phyloP scores from a whole-genome alignment of 2,888 invertebrate species.

The Gibbula magus region DNA sequence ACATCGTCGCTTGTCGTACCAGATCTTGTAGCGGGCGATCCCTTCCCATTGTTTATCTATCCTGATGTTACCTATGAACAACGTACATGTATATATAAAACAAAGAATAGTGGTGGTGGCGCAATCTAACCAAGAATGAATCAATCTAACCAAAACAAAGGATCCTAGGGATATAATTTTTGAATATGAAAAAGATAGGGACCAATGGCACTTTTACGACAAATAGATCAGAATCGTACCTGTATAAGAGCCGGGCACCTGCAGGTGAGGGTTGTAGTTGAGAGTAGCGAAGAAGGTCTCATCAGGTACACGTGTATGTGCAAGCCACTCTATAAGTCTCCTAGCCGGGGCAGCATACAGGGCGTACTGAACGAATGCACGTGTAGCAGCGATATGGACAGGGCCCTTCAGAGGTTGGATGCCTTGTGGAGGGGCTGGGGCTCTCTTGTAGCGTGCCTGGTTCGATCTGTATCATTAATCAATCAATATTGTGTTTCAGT shows the following conservation, averaged over 20 bases:
- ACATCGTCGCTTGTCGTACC: not conserved
- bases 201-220: too few species aligned
- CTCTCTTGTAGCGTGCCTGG: conserved; percentile 32
- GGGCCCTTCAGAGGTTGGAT: conserved; percentile 56
- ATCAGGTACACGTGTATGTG: conserved; percentile 58
- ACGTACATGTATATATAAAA: too few species aligned
- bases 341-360: conserved; percentile 46
- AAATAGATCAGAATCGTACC: too few species aligned
- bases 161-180: too few species aligned
- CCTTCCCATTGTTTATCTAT: too few species aligned
- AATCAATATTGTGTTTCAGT: too few species aligned
- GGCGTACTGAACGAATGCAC: conserved; percentile 60
- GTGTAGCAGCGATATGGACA: conserved; percentile 55
- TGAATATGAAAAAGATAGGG: too few species aligned
- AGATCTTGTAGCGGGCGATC: not conserved
- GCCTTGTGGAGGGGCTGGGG: conserved; percentile 38
- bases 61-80: too few species aligned
- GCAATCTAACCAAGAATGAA: too few species aligned
- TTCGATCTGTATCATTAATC: conserved; percentile 24
- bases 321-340: conserved; percentile 62
- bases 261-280: conserved; percentile 62
- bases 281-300: conserved; percentile 65
- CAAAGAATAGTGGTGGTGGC: too few species aligned
- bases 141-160: too few species aligned
- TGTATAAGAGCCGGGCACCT: conserved; percentile 43